phyloP scores from a whole-genome alignment of 2,888 invertebrate species.

The Lithophane leautieri region DNA sequence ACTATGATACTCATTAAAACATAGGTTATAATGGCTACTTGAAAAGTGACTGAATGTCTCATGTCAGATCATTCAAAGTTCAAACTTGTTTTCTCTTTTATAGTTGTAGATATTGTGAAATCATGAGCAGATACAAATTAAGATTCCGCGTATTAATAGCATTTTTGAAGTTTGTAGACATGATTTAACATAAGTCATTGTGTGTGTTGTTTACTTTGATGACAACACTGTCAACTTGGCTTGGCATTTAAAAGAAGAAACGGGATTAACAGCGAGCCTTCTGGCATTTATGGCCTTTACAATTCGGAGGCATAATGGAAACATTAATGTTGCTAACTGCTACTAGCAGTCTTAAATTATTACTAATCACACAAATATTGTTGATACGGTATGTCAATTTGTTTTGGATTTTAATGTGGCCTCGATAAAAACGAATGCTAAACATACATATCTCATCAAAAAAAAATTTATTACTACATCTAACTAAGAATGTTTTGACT shows the following conservation, averaged over 20 bases:
- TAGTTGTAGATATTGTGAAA: no score
- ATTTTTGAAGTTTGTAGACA: background rate
- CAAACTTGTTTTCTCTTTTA: no score
- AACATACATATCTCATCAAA: constrained; percentile 44
- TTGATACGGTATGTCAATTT: constrained; percentile 32
- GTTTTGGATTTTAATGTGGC: constrained; percentile 44
- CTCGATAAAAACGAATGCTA: constrained; percentile 52
- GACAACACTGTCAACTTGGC: background rate
- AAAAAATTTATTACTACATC: constrained; percentile 55
- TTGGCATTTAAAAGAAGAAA: background rate
- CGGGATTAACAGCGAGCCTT: background rate
- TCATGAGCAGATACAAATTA: no score
- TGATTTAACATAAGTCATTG: background rate
- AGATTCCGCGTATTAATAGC: no score
- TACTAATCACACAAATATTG: background rate
- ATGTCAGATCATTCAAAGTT: no score
- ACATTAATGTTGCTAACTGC: background rate
- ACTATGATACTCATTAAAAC: no score
- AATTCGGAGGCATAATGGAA: no score
- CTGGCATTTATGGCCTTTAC: no score
- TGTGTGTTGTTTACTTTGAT: background rate
- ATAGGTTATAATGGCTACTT: no score
- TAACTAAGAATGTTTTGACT: constrained; percentile 57
- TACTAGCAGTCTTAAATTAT: no score
- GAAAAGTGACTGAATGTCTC: no score